A percentile compares a stretch with the other conserved stretches of the same genome.
Conservation (phyloP, 2,113 vertebrate species). For the Catharus fuscescens region DNA sequence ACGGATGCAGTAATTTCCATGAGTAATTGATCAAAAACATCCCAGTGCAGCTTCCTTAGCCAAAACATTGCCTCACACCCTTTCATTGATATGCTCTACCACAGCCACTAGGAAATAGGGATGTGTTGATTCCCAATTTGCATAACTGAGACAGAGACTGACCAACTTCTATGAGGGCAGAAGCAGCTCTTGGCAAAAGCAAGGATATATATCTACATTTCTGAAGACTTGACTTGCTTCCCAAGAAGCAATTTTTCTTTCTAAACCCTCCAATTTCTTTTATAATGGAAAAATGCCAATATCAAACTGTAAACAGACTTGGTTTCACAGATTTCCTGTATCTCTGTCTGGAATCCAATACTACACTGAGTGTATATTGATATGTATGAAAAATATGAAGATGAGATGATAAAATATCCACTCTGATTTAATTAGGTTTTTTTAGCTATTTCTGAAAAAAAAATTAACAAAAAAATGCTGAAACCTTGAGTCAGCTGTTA, state of each 20-base stretch:
- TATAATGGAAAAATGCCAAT: constrained; percentile 20
- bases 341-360: background rate
- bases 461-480: background rate
- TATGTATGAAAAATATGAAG: background rate
- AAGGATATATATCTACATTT: background rate
- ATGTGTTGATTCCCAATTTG: background rate
- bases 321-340: background rate
- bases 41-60: background rate
- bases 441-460: background rate
- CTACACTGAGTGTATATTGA: background rate
- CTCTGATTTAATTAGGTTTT: background rate
- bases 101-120: background rate
- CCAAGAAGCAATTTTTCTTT: background rate
- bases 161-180: background rate
- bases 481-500: background rate
- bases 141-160: background rate
- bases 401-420: background rate
- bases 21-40: background rate
- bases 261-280: background rate
- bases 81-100: background rate
- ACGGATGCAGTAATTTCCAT: background rate
- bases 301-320: background rate
- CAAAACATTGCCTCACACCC: background rate
- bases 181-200: background rate
- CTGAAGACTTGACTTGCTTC: background rate